Evolutionary conservation across 2,113 vertebrate genomes (phyloP).

Genomic region (Actenoides hombroni): DNA sequence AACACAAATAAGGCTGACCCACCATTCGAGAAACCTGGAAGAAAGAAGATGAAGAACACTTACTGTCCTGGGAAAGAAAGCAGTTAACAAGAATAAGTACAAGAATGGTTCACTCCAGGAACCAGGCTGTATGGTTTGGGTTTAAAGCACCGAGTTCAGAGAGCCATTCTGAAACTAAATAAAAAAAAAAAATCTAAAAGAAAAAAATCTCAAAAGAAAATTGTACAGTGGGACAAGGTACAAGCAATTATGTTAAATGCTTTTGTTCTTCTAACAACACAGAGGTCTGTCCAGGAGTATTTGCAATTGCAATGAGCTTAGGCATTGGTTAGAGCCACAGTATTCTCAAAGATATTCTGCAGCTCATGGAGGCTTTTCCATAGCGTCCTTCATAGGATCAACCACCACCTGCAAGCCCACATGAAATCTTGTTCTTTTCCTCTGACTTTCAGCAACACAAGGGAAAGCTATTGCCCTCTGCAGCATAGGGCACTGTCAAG

Average conservation of each 20-base stretch:
- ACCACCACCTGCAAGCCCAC: not conserved
- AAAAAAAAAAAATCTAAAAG: too few species aligned
- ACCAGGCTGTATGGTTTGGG: not conserved
- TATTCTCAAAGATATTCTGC: not conserved
- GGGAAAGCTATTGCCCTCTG: not conserved
- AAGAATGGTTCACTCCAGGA: rapidly evolving
- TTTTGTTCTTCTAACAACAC: not conserved
- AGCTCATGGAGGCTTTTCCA: not conserved
- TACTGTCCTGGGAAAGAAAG: not conserved
- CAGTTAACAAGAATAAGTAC: not conserved
- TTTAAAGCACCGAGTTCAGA: not conserved
- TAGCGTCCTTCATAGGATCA: not conserved
- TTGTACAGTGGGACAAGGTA: not conserved
- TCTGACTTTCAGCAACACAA: not conserved
- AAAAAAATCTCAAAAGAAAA: not conserved
- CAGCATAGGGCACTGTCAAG: not conserved
- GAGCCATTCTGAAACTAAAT: not conserved
- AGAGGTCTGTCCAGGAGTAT: not conserved
- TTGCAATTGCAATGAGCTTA: not conserved
- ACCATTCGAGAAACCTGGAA: not conserved
- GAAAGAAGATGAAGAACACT: not conserved
- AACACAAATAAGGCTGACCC: not conserved
- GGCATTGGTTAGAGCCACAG: not conserved
- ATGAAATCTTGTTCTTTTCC: not conserved
- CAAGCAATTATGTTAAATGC: not conserved